Evolutionary conservation across 2,888 invertebrate genomes (phyloP), one percentile per base, ranked within the genome.

Genomic region (Drosophila conformis): DNA sequence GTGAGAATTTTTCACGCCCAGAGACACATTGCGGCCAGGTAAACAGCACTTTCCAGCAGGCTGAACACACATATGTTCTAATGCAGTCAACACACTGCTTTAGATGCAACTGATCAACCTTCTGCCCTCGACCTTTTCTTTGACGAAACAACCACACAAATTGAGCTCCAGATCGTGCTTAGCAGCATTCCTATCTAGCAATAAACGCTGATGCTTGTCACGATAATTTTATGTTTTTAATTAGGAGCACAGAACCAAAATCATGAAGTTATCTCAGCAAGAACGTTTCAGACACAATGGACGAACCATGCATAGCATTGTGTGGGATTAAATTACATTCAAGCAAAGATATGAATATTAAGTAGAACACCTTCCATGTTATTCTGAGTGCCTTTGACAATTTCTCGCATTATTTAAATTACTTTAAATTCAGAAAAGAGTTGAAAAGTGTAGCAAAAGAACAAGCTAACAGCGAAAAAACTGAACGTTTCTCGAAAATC

Each of bases 201-300:
- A 78, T 74, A 67, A 76, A 64, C 61, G 66, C 61, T 57, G 78
- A 82, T 86, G 73, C 75, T 84, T 79, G 86, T 83, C 87, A 86
- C 86, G 83, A 87, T 87, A 80, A 87, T 87, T 87, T 86, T 80
- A 79, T 78, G 88, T 80, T 79, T 86, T 82, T 48, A 25, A 80
- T 69, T 56, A 89, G 88, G 82, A 46, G 38, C 51, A 33, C 75
- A 77, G 79, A 33, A 33, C 10, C 21, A 60, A 51, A n/a, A 29
- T 40, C 53, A 33, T 57, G 46, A 33, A 54, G 49, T 38, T 40
- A 51, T 29, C 15, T 18, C 27, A 8, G 27, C 18, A 66, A 49
- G 8, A 13, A 10, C 33, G 10, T 33, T 33, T 33, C 33, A 33
- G 33, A 33, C 33, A 33, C 33, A 10, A 0, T 10, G 33, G 33